These are phyloP conservation scores for Nannoperca obscura DNA, from an alignment of 2,797 vertebrate genomes.

Conservation along the genomic window DNA sequence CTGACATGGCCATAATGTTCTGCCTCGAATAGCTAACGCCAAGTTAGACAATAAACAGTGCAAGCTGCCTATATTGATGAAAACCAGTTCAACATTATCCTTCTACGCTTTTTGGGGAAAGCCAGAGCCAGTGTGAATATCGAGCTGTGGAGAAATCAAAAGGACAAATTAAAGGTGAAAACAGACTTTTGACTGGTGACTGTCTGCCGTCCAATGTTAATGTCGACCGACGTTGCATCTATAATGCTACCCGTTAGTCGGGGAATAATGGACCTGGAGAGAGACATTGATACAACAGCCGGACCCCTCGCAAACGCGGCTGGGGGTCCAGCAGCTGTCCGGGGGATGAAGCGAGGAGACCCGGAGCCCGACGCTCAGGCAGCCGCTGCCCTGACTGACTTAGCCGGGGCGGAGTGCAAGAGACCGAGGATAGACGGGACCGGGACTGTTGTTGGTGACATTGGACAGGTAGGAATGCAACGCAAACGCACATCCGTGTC, in stretches of 20 bases:
- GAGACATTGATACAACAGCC: constrained; percentile 79
- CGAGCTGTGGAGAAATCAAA: constrained; percentile 50
- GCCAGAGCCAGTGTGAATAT: constrained; percentile 37
- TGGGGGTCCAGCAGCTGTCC: constrained; percentile 76
- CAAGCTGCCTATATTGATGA: constrained; percentile 58
- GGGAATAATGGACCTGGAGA: constrained; percentile 85
- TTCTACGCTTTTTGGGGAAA: constrained; percentile 49
- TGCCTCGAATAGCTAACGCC: constrained; percentile 53
- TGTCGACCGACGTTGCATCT: constrained; percentile 87
- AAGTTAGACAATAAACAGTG: constrained; percentile 67
- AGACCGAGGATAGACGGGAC: constrained; percentile 84
- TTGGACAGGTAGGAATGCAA: constrained; percentile 80
- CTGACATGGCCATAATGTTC: constrained; percentile 53
- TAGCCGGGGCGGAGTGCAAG: constrained; percentile 83
- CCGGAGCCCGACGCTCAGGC: constrained; percentile 84
- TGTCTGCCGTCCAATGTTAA: constrained; percentile 83
- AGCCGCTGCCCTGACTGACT: constrained; percentile 74
- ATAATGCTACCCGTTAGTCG: constrained; percentile 85
- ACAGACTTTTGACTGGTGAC: constrained; percentile 64
- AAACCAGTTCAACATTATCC: constrained; percentile 48
- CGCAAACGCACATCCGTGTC: constrained; percentile 34
- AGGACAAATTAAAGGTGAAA: constrained; percentile 26
- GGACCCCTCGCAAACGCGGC: constrained; percentile 72
- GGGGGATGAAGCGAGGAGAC: constrained; percentile 85
- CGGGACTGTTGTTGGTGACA: constrained; percentile 77